Percentiles rank a stretch among this genome's conserved stretches.
These are phyloP conservation scores for Rhagonycha fulva DNA, from an alignment of 2,888 invertebrate genomes.

Conservation along the genomic window DNA sequence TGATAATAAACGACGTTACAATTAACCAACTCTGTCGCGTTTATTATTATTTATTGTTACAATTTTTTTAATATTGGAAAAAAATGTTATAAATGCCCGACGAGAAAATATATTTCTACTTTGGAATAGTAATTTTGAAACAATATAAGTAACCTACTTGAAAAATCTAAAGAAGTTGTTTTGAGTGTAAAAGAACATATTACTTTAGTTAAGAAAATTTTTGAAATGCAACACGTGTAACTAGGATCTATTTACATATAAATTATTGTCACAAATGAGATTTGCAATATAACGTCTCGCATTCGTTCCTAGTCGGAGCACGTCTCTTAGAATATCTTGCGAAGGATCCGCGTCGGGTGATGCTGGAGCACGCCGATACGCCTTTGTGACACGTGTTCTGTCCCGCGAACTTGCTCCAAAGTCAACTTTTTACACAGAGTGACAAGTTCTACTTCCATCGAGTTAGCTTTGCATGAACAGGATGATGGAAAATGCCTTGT, in stretches of 20 bases:
- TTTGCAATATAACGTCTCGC: conserved; percentile 53
- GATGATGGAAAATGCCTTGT: conserved; percentile 43
- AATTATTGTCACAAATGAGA: conserved; percentile 56
- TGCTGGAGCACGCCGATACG: conserved; percentile 40
- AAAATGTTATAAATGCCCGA: neutral
- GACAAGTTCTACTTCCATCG: conserved; percentile 43
- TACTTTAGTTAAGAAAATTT: conserved; percentile 33
- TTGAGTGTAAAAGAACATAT: neutral
- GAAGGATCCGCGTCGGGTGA: conserved; percentile 37
- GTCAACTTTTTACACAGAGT: conserved; percentile 48
- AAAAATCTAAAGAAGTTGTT: neutral
- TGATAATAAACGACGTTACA: neutral
- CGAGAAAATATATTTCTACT: neutral
- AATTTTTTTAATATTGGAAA: neutral
- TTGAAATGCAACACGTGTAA: conserved; percentile 49
- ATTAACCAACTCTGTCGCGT: neutral
- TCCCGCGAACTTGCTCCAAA: conserved; percentile 46
- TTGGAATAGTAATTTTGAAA: neutral
- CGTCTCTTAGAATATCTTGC: conserved; percentile 49
- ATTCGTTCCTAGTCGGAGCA: conserved; percentile 45
- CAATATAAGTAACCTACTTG: neutral
- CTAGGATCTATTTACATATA: conserved; percentile 55
- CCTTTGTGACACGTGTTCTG: conserved; percentile 49
- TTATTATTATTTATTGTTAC: neutral
- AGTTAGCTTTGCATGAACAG: conserved; percentile 44